phyloP scores from a whole-genome alignment of 2,797 vertebrate species.

The Clarias laeviceps region DNA sequence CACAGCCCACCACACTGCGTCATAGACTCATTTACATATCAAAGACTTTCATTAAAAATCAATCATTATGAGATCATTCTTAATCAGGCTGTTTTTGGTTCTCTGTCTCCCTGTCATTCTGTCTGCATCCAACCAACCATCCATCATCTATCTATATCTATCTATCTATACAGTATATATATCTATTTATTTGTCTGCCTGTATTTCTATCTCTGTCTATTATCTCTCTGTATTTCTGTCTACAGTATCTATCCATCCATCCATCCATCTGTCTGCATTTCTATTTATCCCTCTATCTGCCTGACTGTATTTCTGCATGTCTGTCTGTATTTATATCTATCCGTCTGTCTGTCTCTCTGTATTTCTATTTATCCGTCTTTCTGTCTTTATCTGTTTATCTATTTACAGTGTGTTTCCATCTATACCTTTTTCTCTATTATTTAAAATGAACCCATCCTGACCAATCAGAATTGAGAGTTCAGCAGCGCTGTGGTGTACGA shows the following conservation, averaged over 20 bases:
- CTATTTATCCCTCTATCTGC: too few relatives aligned
- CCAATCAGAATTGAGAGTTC: not conserved
- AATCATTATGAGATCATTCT: too few relatives aligned
- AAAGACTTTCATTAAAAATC: not conserved
- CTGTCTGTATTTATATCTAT: too few relatives aligned
- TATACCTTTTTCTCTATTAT: not conserved
- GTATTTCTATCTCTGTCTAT: not conserved
- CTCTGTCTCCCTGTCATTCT: not conserved
- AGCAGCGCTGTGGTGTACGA: rapidly evolving
- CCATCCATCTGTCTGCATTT: too few relatives aligned
- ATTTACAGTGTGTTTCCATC: not conserved
- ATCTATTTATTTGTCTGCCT: not conserved
- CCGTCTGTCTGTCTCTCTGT: not conserved
- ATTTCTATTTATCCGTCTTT: not conserved
- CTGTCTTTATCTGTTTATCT: not conserved
- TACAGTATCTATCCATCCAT: too few relatives aligned
- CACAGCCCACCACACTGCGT: not conserved
- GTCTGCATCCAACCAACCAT: not conserved
- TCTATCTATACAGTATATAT: not conserved
- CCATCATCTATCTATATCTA: not conserved
- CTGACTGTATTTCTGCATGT: too few relatives aligned
- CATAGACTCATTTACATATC: not conserved
- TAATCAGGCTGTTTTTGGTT: not conserved
- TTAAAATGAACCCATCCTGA: not conserved
- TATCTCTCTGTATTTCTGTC: not conserved